These are phyloP conservation scores for Lampropteryx suffumata DNA, from an alignment of 2,888 invertebrate species.

Conservation along the genomic window DNA sequence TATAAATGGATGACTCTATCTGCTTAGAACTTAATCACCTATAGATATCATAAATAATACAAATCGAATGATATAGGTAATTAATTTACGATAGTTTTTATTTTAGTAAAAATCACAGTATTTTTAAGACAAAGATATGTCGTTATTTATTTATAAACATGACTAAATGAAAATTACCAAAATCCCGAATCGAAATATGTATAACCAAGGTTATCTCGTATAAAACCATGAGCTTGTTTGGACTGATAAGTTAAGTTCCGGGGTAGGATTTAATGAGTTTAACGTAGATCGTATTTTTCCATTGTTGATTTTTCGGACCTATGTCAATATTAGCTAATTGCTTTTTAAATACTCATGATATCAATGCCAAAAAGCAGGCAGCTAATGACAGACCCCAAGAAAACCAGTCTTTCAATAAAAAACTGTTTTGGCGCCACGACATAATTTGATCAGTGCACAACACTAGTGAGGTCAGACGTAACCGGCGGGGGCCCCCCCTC, in stretches of 20 bases:
- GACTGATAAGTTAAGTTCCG: constrained; percentile 5
- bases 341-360: not conserved
- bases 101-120: too few species aligned
- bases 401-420: constrained; percentile 26
- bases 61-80: too few species aligned
- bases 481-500: constrained; percentile 45
- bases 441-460: constrained; percentile 41
- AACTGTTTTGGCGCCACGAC: constrained; percentile 20
- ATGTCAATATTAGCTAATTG: not conserved
- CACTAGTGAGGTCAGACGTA: constrained; percentile 65
- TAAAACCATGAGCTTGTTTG: not conserved
- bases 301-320: too few species aligned
- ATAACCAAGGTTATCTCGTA: constrained; percentile 13
- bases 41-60: too few species aligned
- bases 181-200: not conserved
- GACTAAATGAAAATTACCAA: not conserved
- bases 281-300: too few species aligned
- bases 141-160: too few species aligned
- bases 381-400: not conserved
- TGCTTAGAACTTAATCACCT: too few species aligned
- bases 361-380: not conserved
- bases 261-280: too few species aligned
- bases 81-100: too few species aligned
- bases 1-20: too few species aligned
- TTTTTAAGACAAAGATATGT: too few species aligned